Conservation (phyloP, 2,888 invertebrate species). For the Agapetus fuscipes region DNA sequence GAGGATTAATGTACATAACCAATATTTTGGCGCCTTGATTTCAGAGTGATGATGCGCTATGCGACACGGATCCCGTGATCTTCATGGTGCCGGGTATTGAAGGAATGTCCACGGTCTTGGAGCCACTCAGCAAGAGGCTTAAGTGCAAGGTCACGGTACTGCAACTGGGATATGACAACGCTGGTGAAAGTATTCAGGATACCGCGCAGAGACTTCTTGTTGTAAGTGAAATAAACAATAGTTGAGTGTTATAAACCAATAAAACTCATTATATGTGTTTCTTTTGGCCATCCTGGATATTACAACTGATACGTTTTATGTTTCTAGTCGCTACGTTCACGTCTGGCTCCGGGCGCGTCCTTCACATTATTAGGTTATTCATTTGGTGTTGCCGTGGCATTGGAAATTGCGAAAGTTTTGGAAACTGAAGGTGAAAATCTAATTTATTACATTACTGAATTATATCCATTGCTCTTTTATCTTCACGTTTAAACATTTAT, state of each 20-base stretch:
- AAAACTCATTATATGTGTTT: no score
- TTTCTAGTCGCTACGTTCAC: slow-evolving; percentile 48
- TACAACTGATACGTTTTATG: slow-evolving; percentile 23
- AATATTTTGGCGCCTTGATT: no score
- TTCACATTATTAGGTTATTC: slow-evolving; percentile 84
- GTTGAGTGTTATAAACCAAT: slow-evolving; percentile 25
- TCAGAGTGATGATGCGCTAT: slow-evolving; percentile 37
- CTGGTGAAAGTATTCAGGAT: slow-evolving; percentile 34
- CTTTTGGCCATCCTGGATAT: neutral
- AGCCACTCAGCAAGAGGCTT: slow-evolving; percentile 41
- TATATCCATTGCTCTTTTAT: no score
- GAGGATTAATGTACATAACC: no score
- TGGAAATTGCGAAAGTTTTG: slow-evolving; percentile 65
- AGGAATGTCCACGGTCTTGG: slow-evolving; percentile 47
- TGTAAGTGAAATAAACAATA: slow-evolving; percentile 37
- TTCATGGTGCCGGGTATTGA: slow-evolving; percentile 61
- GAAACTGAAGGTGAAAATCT: slow-evolving; percentile 57
- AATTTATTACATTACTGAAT: no score
- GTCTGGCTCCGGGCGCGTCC: slow-evolving; percentile 48
- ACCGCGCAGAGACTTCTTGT: slow-evolving; percentile 44
- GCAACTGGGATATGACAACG: slow-evolving; percentile 41
- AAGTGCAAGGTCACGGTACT: slow-evolving; percentile 43
- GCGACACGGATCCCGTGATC: slow-evolving; percentile 39
- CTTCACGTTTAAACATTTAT: no score
- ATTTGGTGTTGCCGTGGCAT: slow-evolving; percentile 67